Base-by-base conservation (phyloP, 2,797 vertebrate species). In the Threskiornis aethiopicus region DNA sequence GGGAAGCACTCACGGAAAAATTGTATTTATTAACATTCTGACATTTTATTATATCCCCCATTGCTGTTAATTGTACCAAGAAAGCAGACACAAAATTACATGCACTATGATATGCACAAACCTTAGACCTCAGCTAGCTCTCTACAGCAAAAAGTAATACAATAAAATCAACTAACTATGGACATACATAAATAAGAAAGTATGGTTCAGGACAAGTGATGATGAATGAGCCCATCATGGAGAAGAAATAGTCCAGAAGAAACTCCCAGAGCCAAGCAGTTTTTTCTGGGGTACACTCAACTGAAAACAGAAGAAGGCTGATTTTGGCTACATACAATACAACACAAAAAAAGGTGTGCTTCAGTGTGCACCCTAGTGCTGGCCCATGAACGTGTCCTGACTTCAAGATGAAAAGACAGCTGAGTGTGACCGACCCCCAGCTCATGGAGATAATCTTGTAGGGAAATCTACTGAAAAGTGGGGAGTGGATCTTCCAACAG, bases 21-120 rank as follows among this genome's bases (percentile, higher is more conserved):
- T 16, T 62, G 49, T 66, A 82, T 89, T 75, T 78, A 95, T 85
- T 88, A 93, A 88, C 76, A 87, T 93, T 89, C 51, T 93, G 84
- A 79, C 72, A 84, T 86, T 96, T 89, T 86, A 84, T 79, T 90
- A 81, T 58, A 75, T 42, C 16, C 4, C 21, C 28, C 5, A 37
- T 79, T 89, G 89, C 79, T 93, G 42, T 86, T 91, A 96, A 94
- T 84, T 81, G 47, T 75, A 81, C 26, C 72, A 69, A 91, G 76
- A 78, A 94, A 81, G 81, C 35, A 85, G 49, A 54, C 49, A 77
- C 70, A 90, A 93, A 91, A 93, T 81, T 69, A 39, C 31, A 54
- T 18, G n/a, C 26, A 21, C 24, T 84, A 24, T 8, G 35, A 71
- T 47, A 78, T 5, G 5, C 4, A 3, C 6, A 4, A 90, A 35